Percentiles rank a stretch among this genome's conserved stretches.
Conservation (phyloP, 1,140 invertebrate species). For the Bombus haemorrhoidalis region DNA sequence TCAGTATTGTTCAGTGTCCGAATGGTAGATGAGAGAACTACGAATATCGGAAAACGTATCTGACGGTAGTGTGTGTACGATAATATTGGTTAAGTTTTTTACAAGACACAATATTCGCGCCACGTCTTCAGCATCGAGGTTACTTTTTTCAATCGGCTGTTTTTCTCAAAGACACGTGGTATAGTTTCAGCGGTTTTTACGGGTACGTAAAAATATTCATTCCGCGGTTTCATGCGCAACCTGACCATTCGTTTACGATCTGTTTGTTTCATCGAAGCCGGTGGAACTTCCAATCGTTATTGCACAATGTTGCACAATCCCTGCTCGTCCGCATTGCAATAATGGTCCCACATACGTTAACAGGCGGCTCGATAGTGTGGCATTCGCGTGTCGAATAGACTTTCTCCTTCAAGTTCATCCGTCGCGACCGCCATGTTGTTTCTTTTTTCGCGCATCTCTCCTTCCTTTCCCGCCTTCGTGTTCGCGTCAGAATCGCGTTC, state of each 20-base stretch:
- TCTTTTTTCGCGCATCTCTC: background rate
- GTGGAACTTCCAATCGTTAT: slow-evolving; percentile 57
- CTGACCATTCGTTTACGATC: slow-evolving; percentile 39
- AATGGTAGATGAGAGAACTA: too few species aligned
- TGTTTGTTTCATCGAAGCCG: slow-evolving; percentile 55
- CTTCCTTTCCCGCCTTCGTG: background rate
- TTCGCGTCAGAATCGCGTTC: too few species aligned
- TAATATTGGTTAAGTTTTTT: background rate
- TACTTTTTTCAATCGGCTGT: background rate
- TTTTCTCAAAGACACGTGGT: background rate
- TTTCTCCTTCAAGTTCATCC: slow-evolving; percentile 64
- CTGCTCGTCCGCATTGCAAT: slow-evolving; percentile 57
- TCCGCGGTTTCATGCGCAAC: slow-evolving; percentile 2
- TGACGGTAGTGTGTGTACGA: background rate
- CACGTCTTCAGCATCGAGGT: background rate
- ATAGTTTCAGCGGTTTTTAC: slow-evolving; percentile 7
- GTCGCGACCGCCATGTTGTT: background rate
- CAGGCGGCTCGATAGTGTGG: slow-evolving; percentile 30
- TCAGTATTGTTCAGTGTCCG: too few species aligned
- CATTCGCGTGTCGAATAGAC: slow-evolving; percentile 39
- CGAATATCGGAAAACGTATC: too few species aligned
- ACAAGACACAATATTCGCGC: background rate
- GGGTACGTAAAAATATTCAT: slow-evolving; percentile 15
- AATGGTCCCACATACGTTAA: slow-evolving; percentile 59
- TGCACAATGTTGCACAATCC: slow-evolving; percentile 68